A percentile compares a stretch with the other conserved stretches of the same genome.
These are phyloP conservation scores for Turritopsis dohrnii DNA, from an alignment of 30 jellyfish, hydroid and myxozoan species.

Conservation along the genomic window DNA sequence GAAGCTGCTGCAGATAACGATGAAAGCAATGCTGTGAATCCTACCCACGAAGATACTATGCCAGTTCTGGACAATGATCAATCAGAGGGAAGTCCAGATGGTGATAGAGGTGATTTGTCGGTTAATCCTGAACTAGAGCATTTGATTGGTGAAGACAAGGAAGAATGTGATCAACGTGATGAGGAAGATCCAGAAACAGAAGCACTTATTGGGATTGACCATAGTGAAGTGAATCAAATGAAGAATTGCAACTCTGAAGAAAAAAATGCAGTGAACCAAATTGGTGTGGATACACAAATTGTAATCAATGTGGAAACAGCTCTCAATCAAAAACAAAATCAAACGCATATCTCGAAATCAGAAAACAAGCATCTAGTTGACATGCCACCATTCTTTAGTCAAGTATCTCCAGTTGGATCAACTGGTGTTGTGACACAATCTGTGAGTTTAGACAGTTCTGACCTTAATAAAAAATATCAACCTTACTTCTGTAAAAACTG, in stretches of 20 bases:
- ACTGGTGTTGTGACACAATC: conserved; percentile 11
- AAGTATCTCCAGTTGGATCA: conserved; percentile 17
- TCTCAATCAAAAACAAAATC: conserved; percentile 4
- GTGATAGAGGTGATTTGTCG: not conserved
- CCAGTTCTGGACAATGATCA: not conserved
- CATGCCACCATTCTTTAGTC: not conserved
- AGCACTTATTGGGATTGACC: conserved; percentile 27
- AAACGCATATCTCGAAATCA: not conserved
- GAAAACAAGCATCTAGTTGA: not conserved
- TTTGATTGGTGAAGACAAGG: conserved; percentile 31
- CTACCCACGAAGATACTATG: not conserved
- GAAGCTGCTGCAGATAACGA: not conserved
- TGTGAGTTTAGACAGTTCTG: conserved; percentile 22
- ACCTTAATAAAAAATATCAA: conserved; percentile 33
- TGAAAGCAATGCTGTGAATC: not conserved
- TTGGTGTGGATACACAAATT: conserved; percentile 25
- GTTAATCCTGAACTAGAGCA: conserved; percentile 19
- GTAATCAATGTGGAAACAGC: conserved; percentile 25
- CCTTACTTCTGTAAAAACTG: conserved; percentile 44
- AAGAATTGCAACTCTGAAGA: not conserved
- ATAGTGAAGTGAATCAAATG: conserved; percentile 14
- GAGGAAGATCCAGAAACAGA: conserved; percentile 33
- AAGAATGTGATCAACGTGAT: not conserved
- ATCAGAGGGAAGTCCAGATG: conserved; percentile 11
- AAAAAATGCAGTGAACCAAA: not conserved